Percentiles rank a stretch among this genome's conserved stretches.
Evolutionary conservation across 2,888 invertebrate genomes (phyloP).

Genomic region (Tetragonula carbonaria): DNA sequence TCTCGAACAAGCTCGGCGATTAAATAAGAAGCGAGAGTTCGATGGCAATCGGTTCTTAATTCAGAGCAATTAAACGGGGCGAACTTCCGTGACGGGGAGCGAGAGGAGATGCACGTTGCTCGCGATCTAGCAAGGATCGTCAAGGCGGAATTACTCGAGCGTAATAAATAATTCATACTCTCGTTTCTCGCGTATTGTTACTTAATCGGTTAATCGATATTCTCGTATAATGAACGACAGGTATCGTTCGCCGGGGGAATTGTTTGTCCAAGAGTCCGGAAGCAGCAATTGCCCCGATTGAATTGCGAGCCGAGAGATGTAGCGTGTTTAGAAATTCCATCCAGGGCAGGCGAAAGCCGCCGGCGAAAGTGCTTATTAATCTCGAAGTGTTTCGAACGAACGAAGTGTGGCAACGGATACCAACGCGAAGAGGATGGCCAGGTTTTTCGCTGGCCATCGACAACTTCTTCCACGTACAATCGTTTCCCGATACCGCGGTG

Average conservation of each 20-base stretch:
- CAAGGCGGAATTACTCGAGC: constrained; percentile 48
- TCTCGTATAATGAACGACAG: constrained; percentile 47
- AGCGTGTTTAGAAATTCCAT: constrained; percentile 19
- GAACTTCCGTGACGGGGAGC: background rate
- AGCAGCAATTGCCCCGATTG: constrained; percentile 31
- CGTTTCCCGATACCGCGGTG: constrained; percentile 16
- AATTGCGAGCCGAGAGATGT: constrained; percentile 8
- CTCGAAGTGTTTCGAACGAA: background rate
- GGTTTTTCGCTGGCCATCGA: background rate
- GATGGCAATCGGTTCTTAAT: constrained; percentile 3
- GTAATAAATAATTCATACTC: constrained; percentile 54
- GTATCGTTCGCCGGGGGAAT: constrained; percentile 21
- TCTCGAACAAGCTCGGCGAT: background rate
- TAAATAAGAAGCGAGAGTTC: background rate
- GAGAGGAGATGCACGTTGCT: background rate
- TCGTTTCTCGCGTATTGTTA: constrained; percentile 44
- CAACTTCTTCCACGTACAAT: background rate
- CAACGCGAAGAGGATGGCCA: background rate
- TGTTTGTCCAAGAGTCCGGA: constrained; percentile 42
- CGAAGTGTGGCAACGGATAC: background rate
- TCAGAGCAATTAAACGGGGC: constrained; percentile 21
- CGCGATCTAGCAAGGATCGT: constrained; percentile 11
- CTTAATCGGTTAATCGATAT: constrained; percentile 62
- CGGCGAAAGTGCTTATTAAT: constrained; percentile 14
- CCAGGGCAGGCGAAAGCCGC: background rate